phyloP scores from a whole-genome alignment of 2,797 vertebrate genomes.

The Parauchenoglanis ngamensis region DNA sequence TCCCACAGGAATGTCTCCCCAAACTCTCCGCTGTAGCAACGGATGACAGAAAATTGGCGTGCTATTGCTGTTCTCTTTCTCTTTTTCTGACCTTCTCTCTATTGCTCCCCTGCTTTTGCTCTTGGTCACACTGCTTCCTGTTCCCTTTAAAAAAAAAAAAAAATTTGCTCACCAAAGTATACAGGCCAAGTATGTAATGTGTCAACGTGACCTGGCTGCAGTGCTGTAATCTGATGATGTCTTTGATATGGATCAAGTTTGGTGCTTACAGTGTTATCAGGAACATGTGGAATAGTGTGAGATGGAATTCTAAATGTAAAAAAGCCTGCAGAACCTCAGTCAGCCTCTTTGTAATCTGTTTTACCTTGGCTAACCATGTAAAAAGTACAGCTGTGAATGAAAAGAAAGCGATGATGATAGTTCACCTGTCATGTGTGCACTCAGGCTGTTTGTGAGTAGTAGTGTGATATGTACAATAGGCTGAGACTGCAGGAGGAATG shows the following conservation, averaged over 20 bases:
- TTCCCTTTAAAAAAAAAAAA: background rate
- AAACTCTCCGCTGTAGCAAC: conserved; percentile 57
- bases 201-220: conserved; percentile 62
- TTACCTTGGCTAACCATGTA: conserved; percentile 32
- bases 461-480: conserved; percentile 27
- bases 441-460: conserved; percentile 36
- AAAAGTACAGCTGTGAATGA: conserved; percentile 39
- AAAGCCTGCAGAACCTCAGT: conserved; percentile 19
- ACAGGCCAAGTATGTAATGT: conserved; percentile 55
- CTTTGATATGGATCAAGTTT: conserved; percentile 45
- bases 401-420: conserved; percentile 39
- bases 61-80: conserved; percentile 45
- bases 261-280: conserved; percentile 31
- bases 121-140: conserved; percentile 41
- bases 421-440: conserved; percentile 31
- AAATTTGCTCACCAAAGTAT: conserved; percentile 50
- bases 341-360: conserved; percentile 21
- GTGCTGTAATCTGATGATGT: conserved; percentile 51
- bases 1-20: conserved; percentile 63
- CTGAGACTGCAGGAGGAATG: conserved; percentile 35
- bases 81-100: conserved; percentile 43
- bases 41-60: conserved; percentile 64
- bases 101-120: conserved; percentile 52
- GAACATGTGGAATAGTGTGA: conserved; percentile 39
- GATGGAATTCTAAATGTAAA: conserved; percentile 34